Conservation (phyloP, 2,113 vertebrate genomes). For the Picathartes gymnocephalus region DNA sequence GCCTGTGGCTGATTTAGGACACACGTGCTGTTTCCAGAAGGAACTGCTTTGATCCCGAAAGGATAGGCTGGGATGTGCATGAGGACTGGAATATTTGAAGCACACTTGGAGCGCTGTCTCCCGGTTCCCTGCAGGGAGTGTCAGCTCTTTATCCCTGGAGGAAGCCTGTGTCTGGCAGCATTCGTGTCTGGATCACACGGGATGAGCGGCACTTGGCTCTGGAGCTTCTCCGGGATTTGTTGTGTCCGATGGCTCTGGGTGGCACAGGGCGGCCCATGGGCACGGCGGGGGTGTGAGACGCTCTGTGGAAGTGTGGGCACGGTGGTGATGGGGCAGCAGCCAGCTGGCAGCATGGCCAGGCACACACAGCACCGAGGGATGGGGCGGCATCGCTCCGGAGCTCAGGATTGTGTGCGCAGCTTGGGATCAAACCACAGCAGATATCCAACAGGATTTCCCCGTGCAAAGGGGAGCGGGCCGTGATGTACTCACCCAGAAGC, state of each 20-base stretch:
- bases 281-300: accelerated
- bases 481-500: background rate
- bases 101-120: accelerated
- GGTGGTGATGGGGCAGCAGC: background rate
- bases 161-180: background rate
- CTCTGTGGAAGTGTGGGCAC: accelerated
- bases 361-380: background rate
- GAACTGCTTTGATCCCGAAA: background rate
- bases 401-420: accelerated
- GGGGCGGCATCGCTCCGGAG: background rate
- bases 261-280: accelerated
- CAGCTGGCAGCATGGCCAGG: background rate
- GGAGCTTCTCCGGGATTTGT: background rate
- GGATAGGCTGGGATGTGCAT: background rate
- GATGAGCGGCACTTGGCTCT: accelerated
- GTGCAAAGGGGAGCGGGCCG: background rate
- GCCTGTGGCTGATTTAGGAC: background rate
- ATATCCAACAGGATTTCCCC: background rate
- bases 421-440: background rate
- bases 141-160: background rate
- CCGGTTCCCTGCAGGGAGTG: background rate
- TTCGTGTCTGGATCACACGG: background rate
- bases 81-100: background rate
- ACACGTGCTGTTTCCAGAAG: background rate
- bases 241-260: background rate